Conservation (phyloP, 2,888 invertebrate genomes). For the Carabus problematicus region DNA sequence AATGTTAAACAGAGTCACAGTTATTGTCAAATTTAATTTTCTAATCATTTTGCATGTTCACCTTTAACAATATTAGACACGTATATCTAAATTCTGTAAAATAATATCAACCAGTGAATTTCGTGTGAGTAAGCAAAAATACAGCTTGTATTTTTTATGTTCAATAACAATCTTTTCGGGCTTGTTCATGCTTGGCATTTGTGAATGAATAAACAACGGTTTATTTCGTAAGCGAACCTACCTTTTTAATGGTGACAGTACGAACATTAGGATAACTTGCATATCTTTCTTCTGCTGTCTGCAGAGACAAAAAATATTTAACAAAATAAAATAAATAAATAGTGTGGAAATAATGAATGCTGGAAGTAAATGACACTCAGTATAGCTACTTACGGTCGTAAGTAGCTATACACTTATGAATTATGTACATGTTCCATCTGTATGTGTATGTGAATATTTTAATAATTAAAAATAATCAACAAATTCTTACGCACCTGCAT, state of each 20-base stretch:
- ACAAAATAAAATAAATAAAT: slow-evolving; percentile 53
- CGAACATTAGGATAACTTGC: slow-evolving; percentile 80
- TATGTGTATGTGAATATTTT: slow-evolving; percentile 1
- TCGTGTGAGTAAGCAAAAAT: slow-evolving; percentile 8
- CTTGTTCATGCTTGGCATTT: background rate
- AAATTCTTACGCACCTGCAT: background rate
- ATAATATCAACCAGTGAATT: slow-evolving; percentile 9
- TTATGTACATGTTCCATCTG: slow-evolving; percentile 9
- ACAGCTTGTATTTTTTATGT: background rate
- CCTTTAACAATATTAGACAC: background rate
- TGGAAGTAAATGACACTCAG: no score
- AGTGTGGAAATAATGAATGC: slow-evolving; percentile 14
- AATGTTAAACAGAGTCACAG: background rate
- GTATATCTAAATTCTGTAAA: slow-evolving; percentile 3
- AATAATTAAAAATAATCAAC: background rate
- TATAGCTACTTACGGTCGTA: no score
- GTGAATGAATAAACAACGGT: slow-evolving; percentile 4
- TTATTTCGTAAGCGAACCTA: slow-evolving; percentile 54
- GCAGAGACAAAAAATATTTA: slow-evolving; percentile 52
- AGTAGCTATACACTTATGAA: no score
- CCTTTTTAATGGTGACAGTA: slow-evolving; percentile 85
- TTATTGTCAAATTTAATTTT: background rate
- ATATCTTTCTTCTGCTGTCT: slow-evolving; percentile 75
- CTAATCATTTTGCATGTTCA: background rate
- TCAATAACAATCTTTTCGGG: background rate